A percentile compares a stretch with the other conserved stretches of the same genome.
phyloP scores from a whole-genome alignment of 92 coral and sea anemone species.

The Paragorgia papillata region DNA sequence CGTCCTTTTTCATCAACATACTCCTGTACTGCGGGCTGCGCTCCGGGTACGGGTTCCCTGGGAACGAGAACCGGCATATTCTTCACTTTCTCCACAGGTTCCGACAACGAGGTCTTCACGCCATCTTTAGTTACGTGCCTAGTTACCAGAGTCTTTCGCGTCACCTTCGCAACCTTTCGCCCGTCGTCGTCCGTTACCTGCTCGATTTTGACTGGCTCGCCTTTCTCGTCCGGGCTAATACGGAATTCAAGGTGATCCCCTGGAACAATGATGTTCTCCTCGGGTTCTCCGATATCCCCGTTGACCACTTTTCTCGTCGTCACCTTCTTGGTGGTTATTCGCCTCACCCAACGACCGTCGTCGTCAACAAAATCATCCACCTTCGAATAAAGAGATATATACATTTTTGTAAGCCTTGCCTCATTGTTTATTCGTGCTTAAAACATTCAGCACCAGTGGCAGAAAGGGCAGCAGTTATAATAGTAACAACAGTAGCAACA shows the following conservation, averaged over 20 bases:
- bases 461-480: no score
- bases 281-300: conserved; percentile 39
- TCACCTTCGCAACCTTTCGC: conserved; percentile 15
- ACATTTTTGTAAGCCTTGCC: background rate
- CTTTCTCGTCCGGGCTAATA: background rate
- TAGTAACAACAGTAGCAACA: no score
- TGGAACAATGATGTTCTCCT: conserved; percentile 4
- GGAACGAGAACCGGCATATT: conserved; percentile 15
- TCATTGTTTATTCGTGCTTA: background rate
- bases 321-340: conserved; percentile 46
- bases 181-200: conserved; percentile 34
- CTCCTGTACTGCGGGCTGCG: conserved; percentile 51
- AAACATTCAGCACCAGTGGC: no score
- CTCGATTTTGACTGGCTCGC: conserved; percentile 20
- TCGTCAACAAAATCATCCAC: conserved; percentile 70
- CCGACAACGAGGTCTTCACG: conserved; percentile 33
- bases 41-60: conserved; percentile 16
- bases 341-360: conserved; percentile 58
- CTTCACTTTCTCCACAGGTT: conserved; percentile 11
- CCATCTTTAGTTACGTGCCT: conserved; percentile 48
- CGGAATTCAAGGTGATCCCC: conserved; percentile 36
- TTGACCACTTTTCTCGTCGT: conserved; percentile 54
- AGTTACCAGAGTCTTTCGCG: conserved; percentile 40
- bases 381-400: background rate
- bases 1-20: conserved; percentile 67